Percentiles rank a stretch among this genome's conserved stretches.
These are phyloP conservation scores for Leucozona laternaria DNA, from an alignment of 2,888 invertebrate genomes.

Conservation along the genomic window DNA sequence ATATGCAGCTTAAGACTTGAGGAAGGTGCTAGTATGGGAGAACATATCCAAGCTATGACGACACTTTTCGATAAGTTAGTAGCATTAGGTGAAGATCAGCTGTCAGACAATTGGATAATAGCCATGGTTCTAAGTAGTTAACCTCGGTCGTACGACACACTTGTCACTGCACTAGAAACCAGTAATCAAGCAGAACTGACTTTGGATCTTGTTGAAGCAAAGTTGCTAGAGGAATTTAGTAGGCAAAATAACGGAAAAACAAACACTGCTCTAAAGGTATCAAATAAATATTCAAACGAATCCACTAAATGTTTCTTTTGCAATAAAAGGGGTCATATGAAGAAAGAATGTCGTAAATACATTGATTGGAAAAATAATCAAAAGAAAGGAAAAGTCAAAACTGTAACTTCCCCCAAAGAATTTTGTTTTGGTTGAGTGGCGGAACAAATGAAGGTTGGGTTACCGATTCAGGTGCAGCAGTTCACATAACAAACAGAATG, in stretches of 20 bases:
- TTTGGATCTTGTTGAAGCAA: not conserved
- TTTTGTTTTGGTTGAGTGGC: not conserved
- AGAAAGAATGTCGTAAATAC: not conserved
- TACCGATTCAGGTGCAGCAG: conserved; percentile 1
- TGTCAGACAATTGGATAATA: not conserved
- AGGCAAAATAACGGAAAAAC: not conserved
- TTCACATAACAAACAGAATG: not conserved
- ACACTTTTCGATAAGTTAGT: not conserved
- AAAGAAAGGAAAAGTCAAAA: not conserved
- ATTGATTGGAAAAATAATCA: not conserved
- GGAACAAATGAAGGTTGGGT: not conserved
- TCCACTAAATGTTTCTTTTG: not conserved
- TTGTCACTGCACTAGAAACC: not conserved
- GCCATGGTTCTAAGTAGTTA: not conserved
- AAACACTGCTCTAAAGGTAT: not conserved
- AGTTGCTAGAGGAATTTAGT: not conserved
- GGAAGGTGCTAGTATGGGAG: not conserved
- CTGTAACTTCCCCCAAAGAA: not conserved
- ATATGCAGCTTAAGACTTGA: not conserved
- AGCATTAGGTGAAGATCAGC: not conserved
- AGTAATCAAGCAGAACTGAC: not conserved
- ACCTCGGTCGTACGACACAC: not conserved
- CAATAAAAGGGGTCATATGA: not conserved
- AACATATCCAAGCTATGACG: not conserved
- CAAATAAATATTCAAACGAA: not conserved